These are phyloP conservation scores for Ectemnius continuus DNA, from an alignment of 2,888 invertebrate genomes.

Conservation along the genomic window DNA sequence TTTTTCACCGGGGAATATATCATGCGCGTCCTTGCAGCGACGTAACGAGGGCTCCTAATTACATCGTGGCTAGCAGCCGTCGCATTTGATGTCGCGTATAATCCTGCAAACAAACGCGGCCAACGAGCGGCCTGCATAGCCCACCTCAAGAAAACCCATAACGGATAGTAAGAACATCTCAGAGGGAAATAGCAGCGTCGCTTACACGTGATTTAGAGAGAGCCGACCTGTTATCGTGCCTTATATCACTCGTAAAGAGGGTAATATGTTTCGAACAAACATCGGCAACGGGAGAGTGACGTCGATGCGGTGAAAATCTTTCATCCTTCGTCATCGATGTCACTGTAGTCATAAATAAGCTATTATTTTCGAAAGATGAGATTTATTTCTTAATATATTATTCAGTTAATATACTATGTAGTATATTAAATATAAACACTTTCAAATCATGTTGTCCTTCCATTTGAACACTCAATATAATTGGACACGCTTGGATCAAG, in stretches of 20 bases:
- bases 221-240: slow-evolving; percentile 26
- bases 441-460: too few species aligned
- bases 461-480: too few species aligned
- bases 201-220: slow-evolving; percentile 4
- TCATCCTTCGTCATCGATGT: slow-evolving; percentile 27
- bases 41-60: slow-evolving; percentile 56
- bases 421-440: too few species aligned
- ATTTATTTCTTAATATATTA: too few species aligned
- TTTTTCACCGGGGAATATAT: slow-evolving; percentile 38
- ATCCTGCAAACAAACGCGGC: slow-evolving; percentile 33
- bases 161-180: neutral
- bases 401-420: too few species aligned
- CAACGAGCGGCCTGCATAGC: neutral
- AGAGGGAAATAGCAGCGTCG: neutral
- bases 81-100: slow-evolving; percentile 52
- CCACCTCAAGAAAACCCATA: neutral
- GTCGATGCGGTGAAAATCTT: slow-evolving; percentile 17
- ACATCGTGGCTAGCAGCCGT: slow-evolving; percentile 33
- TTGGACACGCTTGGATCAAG: too few species aligned
- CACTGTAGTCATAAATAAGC: slow-evolving; percentile 42
- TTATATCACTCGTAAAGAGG: slow-evolving; percentile 34
- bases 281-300: neutral
- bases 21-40: slow-evolving; percentile 39
- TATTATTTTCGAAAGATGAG: slow-evolving; percentile 33
- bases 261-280: neutral